These are phyloP conservation scores for Embiotoca jacksoni DNA, from an alignment of 2,113 vertebrate genomes.

Conservation along the genomic window DNA sequence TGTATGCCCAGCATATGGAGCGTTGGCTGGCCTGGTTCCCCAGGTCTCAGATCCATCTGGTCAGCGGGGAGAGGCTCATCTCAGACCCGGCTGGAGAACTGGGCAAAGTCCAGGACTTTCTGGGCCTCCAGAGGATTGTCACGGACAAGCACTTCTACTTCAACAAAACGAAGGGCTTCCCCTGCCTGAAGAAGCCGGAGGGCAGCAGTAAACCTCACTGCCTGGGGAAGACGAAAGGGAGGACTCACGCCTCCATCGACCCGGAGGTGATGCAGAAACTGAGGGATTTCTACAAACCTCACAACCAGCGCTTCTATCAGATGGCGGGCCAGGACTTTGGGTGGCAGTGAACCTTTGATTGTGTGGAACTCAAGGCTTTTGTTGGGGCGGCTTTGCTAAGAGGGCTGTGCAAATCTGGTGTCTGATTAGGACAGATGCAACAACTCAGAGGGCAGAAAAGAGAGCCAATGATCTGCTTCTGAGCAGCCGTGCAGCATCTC, in stretches of 20 bases:
- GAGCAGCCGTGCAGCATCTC: constrained; percentile 37
- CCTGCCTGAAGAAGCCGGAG: constrained; percentile 87
- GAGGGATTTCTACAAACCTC: constrained; percentile 84
- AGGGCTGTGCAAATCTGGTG: constrained; percentile 12
- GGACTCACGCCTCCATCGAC: constrained; percentile 82
- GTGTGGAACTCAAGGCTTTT: constrained; percentile 11
- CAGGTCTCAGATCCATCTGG: constrained; percentile 85
- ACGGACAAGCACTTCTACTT: constrained; percentile 89
- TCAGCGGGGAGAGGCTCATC: constrained; percentile 85
- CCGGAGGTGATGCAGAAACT: constrained; percentile 79
- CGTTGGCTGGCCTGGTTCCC: constrained; percentile 87
- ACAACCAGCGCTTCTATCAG: constrained; percentile 85
- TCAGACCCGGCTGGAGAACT: constrained; percentile 85
- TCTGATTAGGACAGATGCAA: constrained; percentile 35
- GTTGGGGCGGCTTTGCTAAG: constrained; percentile 4
- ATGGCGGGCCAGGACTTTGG: constrained; percentile 86
- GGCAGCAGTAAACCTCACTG: constrained; percentile 89
- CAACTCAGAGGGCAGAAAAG: neutral
- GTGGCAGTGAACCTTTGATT: constrained; percentile 80
- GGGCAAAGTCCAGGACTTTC: constrained; percentile 86
- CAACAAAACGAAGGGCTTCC: constrained; percentile 88
- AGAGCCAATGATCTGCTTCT: constrained; percentile 1
- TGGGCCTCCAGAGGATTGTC: constrained; percentile 86
- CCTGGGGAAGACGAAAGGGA: constrained; percentile 86
- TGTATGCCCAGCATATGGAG: constrained; percentile 87